A percentile compares a stretch with the other conserved stretches of the same genome.
Conservation (phyloP, 2,113 vertebrate species). For the Muntiacus muntjak region DNA sequence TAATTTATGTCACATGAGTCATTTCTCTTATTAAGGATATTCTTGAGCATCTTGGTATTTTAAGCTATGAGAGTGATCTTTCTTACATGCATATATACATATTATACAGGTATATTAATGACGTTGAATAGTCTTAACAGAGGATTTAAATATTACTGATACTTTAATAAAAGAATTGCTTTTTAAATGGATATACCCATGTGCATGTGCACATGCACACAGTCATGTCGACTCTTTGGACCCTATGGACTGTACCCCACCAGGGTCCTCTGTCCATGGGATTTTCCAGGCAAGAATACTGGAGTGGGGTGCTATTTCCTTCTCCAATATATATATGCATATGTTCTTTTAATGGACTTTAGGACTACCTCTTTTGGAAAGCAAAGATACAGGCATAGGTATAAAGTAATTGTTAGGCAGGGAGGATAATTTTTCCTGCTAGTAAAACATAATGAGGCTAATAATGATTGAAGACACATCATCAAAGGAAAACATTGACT, state of each 20-base stretch:
- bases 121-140: neutral
- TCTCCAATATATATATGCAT: neutral
- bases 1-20: neutral
- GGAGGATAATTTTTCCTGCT: slow-evolving; percentile 1
- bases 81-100: neutral
- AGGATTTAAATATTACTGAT: neutral
- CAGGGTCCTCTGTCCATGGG: neutral
- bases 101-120: neutral
- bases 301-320: neutral
- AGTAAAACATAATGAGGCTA: neutral
- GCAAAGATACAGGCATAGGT: neutral
- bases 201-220: neutral
- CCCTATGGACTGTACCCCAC: neutral
- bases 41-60: neutral
- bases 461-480: neutral
- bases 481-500: neutral
- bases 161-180: neutral
- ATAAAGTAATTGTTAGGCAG: neutral
- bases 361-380: neutral
- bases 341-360: neutral
- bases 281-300: neutral
- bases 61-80: neutral
- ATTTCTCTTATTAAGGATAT: neutral
- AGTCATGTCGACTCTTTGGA: neutral
- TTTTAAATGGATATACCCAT: neutral